A percentile compares a stretch with the other conserved stretches of the same genome.
Conservation (phyloP, 2,797 vertebrate genomes). For the Pangasius macronema region DNA sequence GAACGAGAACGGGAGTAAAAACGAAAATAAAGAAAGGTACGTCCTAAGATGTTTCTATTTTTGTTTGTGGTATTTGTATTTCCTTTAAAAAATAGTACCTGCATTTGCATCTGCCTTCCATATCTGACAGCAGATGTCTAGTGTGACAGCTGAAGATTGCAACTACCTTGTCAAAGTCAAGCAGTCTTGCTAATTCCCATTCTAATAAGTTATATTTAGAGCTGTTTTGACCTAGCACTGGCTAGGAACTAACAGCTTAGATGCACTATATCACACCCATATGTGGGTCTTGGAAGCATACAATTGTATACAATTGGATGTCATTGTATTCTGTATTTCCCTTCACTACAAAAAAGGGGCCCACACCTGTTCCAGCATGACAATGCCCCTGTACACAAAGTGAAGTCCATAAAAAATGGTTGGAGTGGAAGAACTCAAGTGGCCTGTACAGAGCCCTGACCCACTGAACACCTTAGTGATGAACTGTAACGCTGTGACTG, state of each 20-base stretch:
- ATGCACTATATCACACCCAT: not conserved
- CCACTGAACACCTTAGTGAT: not conserved
- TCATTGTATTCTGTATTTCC: not conserved
- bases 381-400: not conserved
- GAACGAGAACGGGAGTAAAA: no score
- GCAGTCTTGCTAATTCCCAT: not conserved
- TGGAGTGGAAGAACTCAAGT: not conserved
- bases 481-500: not conserved
- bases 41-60: not conserved
- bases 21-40: no score
- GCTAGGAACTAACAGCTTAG: not conserved
- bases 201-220: not conserved
- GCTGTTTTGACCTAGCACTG: not conserved
- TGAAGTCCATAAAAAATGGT: not conserved
- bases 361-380: not conserved
- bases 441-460: not conserved
- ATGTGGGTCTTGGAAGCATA: not conserved
- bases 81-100: not conserved
- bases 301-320: not conserved
- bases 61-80: not conserved
- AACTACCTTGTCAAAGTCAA: not conserved
- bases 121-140: not conserved
- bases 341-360: not conserved
- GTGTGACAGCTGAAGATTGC: not conserved
- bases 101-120: not conserved